phyloP scores from a whole-genome alignment of 2,113 vertebrate species.

The Ondatra zibethicus region DNA sequence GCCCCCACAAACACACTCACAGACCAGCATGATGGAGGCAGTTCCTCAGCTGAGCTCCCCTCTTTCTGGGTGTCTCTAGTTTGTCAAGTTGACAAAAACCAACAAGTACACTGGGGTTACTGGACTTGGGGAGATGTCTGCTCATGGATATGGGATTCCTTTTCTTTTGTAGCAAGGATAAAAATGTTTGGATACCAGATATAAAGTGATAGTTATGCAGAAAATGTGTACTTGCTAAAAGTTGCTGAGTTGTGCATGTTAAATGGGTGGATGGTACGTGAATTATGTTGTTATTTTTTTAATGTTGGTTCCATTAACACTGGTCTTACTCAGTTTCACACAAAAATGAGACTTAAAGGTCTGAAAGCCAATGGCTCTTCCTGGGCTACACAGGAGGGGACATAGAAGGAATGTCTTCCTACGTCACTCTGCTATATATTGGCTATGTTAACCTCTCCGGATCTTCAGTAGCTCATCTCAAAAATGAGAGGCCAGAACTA shows the following conservation, averaged over 20 bases:
- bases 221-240: background rate
- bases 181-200: too few species aligned
- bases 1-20: background rate
- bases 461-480: background rate
- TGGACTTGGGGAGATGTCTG: background rate
- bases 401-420: background rate
- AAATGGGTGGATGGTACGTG: background rate
- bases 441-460: background rate
- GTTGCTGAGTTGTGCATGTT: fast-evolving
- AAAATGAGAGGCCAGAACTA: background rate
- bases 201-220: too few species aligned
- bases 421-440: background rate
- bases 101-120: background rate
- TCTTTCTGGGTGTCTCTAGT: background rate
- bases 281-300: background rate
- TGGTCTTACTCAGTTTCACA: background rate
- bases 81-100: background rate
- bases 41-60: background rate
- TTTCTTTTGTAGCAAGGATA: background rate
- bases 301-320: background rate
- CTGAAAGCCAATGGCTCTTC: background rate
- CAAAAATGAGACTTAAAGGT: background rate
- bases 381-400: background rate
- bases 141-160: fast-evolving
- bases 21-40: background rate